Percentiles rank a stretch among this genome's conserved stretches.
These are phyloP conservation scores for Crossocerus cetratus DNA, from an alignment of 2,888 invertebrate genomes.

Conservation along the genomic window DNA sequence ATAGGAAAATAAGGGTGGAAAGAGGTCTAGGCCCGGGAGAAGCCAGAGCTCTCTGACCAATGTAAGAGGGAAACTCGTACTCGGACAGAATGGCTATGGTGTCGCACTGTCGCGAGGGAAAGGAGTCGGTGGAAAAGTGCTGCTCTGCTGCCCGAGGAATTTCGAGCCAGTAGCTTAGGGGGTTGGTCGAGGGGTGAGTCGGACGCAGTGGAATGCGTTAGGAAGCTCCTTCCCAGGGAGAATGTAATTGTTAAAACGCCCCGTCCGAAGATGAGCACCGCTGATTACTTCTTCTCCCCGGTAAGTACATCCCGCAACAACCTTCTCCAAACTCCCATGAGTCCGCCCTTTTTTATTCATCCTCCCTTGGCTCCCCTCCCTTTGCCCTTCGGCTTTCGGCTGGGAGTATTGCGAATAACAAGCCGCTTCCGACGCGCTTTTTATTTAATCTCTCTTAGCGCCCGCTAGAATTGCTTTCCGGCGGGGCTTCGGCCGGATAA, in stretches of 20 bases:
- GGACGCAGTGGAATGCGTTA: conserved; percentile 42
- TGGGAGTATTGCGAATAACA: background rate
- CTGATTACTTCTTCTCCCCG: conserved; percentile 49
- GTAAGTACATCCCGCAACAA: conserved; percentile 19
- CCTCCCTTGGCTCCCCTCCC: too few species aligned
- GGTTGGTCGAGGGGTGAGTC: conserved; percentile 51
- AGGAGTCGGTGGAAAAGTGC: conserved; percentile 49
- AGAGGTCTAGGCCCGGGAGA: background rate
- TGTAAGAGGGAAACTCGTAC: conserved; percentile 28
- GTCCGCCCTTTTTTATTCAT: background rate
- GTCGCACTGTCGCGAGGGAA: conserved; percentile 24
- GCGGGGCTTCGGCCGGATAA: too few species aligned
- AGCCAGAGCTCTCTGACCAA: conserved; percentile 18
- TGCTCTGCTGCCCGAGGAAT: conserved; percentile 52
- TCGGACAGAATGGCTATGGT: too few species aligned
- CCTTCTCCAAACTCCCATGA: background rate
- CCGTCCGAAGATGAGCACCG: conserved; percentile 49
- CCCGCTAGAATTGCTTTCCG: background rate
- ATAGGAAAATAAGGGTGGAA: conserved; percentile 54
- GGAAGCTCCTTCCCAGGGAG: conserved; percentile 41
- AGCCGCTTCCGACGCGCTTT: background rate
- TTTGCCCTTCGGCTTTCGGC: background rate
- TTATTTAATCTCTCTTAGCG: background rate
- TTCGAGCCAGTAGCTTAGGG: conserved; percentile 54
- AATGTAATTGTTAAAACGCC: conserved; percentile 64